Evolutionary conservation across 1,140 invertebrate species (phyloP).

Genomic region (Leucophenga varia): DNA sequence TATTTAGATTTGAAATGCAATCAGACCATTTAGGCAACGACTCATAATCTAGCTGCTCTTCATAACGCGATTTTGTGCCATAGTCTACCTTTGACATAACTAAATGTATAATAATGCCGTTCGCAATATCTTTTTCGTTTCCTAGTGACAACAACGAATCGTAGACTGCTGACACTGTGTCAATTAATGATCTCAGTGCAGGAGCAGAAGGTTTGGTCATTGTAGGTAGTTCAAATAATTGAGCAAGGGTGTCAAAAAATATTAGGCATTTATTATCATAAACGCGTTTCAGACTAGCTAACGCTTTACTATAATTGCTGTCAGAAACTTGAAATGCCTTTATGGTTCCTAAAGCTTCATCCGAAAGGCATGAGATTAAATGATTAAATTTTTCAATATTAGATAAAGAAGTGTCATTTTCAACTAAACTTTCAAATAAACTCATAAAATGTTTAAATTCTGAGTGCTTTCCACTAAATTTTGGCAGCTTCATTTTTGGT

Average conservation of each 20-base stretch:
- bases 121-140: not conserved
- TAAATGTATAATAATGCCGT: not conserved
- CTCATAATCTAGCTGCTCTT: constrained; percentile 9
- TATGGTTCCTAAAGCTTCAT: not conserved
- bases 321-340: constrained; percentile 6
- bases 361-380: too few species aligned
- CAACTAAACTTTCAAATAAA: too few species aligned
- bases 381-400: constrained; percentile 9
- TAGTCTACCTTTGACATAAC: constrained; percentile 13
- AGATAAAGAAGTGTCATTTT: too few species aligned
- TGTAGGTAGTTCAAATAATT: constrained; percentile 3
- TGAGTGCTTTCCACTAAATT: too few species aligned
- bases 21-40: constrained; percentile 8
- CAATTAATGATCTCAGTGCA: constrained; percentile 2
- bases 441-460: too few species aligned
- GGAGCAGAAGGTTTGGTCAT: constrained; percentile 1
- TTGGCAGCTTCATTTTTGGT: too few species aligned
- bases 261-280: too few species aligned
- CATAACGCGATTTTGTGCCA: constrained; percentile 9
- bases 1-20: constrained; percentile 3
- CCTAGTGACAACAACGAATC: constrained; percentile 12
- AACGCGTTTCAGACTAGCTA: constrained; percentile 12
- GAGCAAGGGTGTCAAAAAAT: constrained; percentile 1
- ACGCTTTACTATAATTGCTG: constrained; percentile 9
- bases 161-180: constrained; percentile 9